Conservation (phyloP, 2,113 vertebrate genomes). For the Solea solea region DNA sequence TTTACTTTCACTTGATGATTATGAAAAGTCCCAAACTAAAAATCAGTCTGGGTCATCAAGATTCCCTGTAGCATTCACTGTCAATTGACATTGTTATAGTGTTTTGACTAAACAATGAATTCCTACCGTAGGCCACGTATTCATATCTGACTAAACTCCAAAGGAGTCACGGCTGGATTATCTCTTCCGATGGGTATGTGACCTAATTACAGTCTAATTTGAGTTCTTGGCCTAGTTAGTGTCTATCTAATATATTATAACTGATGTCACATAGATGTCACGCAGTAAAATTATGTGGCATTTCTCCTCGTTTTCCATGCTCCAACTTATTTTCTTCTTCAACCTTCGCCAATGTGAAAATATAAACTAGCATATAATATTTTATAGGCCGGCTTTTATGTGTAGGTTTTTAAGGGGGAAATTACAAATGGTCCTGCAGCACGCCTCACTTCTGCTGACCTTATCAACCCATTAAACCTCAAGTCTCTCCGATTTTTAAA, state of each 20-base stretch:
- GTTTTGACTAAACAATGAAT: neutral
- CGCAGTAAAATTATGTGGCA: neutral
- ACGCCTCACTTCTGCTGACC: neutral
- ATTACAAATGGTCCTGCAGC: neutral
- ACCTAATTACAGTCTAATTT: slow-evolving; percentile 37
- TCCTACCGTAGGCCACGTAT: neutral
- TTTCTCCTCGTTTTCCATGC: neutral
- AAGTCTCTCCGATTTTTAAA: neutral
- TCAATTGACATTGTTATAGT: neutral
- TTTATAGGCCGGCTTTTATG: neutral
- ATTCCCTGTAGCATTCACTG: neutral
- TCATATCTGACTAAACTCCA: slow-evolving; percentile 6
- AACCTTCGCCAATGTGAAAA: too few species aligned
- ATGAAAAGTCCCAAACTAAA: too few species aligned
- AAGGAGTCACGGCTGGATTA: neutral
- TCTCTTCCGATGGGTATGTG: slow-evolving; percentile 23
- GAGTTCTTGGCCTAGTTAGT: slow-evolving; percentile 30
- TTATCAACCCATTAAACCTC: neutral
- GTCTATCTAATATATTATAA: slow-evolving; percentile 2
- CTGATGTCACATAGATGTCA: neutral
- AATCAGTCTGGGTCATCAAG: neutral
- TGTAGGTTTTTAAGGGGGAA: neutral
- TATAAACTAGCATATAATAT: neutral
- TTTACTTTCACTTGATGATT: too few species aligned
- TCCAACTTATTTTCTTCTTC: neutral